A percentile compares a stretch with the other conserved stretches of the same genome.
Evolutionary conservation across 2,797 vertebrate genomes (phyloP).

Genomic region (Ispidina lecontei): DNA sequence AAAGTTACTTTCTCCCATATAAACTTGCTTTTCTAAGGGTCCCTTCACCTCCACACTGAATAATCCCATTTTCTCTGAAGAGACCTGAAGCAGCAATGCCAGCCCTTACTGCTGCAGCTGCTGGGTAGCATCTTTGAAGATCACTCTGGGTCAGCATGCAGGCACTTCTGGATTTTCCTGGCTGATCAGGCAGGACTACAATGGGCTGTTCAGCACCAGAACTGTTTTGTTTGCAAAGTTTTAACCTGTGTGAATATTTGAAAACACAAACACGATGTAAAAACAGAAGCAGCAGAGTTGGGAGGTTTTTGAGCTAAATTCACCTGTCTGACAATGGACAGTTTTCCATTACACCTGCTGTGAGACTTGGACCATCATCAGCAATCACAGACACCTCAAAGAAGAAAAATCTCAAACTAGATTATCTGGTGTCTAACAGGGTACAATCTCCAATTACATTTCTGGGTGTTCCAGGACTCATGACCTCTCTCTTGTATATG

Average conservation of each 20-base stretch:
- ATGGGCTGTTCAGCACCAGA: neutral
- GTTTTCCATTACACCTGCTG: neutral
- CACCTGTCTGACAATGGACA: neutral
- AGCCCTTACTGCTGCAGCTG: neutral
- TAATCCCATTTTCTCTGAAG: neutral
- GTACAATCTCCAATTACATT: neutral
- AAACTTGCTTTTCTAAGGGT: neutral
- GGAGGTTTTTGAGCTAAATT: neutral
- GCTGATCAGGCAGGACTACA: neutral
- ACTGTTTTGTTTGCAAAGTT: neutral
- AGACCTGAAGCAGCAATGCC: neutral
- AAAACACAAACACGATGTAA: neutral
- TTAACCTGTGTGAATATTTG: neutral
- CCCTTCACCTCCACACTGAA: neutral
- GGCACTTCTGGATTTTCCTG: neutral
- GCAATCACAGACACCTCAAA: neutral
- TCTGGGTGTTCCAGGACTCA: neutral
- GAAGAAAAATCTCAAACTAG: neutral
- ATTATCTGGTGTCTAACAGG: neutral
- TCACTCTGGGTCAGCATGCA: neutral
- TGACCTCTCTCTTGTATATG: fast-evolving
- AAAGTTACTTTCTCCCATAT: neutral
- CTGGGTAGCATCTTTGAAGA: neutral
- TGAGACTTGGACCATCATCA: neutral
- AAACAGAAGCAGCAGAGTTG: neutral